These are phyloP conservation scores for Lasioglossum pauxillum DNA, from an alignment of 2,888 invertebrate genomes.

Conservation along the genomic window DNA sequence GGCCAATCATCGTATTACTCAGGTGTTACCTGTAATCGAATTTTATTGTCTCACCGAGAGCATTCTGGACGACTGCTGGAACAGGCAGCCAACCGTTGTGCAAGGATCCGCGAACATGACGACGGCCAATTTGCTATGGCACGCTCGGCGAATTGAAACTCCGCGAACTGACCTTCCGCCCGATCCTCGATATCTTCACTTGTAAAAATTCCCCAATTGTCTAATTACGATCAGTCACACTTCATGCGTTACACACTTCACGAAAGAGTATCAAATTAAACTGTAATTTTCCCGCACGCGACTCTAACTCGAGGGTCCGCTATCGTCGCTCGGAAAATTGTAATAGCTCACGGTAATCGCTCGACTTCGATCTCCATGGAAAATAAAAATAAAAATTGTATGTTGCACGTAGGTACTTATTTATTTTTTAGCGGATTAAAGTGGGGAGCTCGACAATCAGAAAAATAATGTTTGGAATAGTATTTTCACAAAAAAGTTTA, in stretches of 20 bases:
- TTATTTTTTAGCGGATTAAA: too few relatives aligned
- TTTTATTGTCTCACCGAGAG: slow-evolving; percentile 77
- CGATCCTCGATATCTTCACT: not conserved
- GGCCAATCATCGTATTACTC: not conserved
- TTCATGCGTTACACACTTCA: not conserved
- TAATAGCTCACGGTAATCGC: too few relatives aligned
- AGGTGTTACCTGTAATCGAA: not conserved
- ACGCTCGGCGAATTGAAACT: not conserved
- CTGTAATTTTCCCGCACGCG: too few relatives aligned
- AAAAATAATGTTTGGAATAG: too few relatives aligned
- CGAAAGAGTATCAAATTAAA: too few relatives aligned
- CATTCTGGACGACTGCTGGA: slow-evolving; percentile 81
- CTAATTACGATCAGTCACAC: not conserved
- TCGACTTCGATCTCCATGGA: too few relatives aligned
- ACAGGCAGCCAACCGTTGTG: slow-evolving; percentile 79
- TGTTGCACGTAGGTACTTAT: too few relatives aligned
- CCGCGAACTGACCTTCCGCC: not conserved
- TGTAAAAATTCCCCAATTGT: not conserved
- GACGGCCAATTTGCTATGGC: not conserved
- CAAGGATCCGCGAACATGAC: slow-evolving; percentile 69
- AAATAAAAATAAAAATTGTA: too few relatives aligned
- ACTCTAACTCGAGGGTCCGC: too few relatives aligned
- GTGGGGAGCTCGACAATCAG: too few relatives aligned
- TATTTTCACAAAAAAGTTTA: too few relatives aligned
- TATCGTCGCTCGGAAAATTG: too few relatives aligned